Percentiles rank a stretch among this genome's conserved stretches.
phyloP scores from a whole-genome alignment of 2,113 vertebrate genomes.

The Toxotes jaculatrix region DNA sequence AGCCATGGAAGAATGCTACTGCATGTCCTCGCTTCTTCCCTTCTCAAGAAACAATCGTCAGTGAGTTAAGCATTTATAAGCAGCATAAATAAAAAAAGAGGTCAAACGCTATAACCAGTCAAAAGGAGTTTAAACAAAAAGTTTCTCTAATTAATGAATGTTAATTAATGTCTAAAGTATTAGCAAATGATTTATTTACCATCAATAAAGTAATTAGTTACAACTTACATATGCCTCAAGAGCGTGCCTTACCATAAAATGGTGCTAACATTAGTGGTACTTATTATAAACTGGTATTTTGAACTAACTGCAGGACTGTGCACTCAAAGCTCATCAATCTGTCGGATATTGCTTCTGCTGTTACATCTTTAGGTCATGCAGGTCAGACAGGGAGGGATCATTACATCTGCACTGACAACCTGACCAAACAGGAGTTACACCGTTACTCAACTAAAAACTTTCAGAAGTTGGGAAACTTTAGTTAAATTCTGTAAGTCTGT shows the following conservation, averaged over 20 bases:
- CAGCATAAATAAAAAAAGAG: too few relatives aligned
- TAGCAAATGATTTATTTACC: not conserved
- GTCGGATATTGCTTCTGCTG: not conserved
- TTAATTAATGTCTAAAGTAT: not conserved
- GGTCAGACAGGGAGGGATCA: constrained; percentile 24
- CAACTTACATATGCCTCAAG: not conserved
- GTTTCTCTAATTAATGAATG: not conserved
- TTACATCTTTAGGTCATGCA: not conserved
- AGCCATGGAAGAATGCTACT: constrained; percentile 20
- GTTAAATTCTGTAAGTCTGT: constrained; percentile 39
- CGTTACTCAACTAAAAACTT: constrained; percentile 44
- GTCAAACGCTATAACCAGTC: too few relatives aligned
- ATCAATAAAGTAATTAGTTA: not conserved
- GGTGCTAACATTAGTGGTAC: not conserved
- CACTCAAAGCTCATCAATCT: not conserved
- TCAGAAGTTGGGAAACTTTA: constrained; percentile 43
- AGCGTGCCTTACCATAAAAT: not conserved
- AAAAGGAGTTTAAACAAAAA: not conserved
- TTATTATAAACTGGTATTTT: not conserved
- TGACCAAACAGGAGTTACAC: not conserved
- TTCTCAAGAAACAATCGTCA: not conserved
- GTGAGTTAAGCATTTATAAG: not conserved
- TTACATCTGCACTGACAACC: constrained; percentile 2
- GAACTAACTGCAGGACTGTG: not conserved
- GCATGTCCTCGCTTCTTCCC: constrained; percentile 23